Evolutionary conservation across 2,797 vertebrate species (phyloP).

Genomic region (Sarcophilus harrisii): DNA sequence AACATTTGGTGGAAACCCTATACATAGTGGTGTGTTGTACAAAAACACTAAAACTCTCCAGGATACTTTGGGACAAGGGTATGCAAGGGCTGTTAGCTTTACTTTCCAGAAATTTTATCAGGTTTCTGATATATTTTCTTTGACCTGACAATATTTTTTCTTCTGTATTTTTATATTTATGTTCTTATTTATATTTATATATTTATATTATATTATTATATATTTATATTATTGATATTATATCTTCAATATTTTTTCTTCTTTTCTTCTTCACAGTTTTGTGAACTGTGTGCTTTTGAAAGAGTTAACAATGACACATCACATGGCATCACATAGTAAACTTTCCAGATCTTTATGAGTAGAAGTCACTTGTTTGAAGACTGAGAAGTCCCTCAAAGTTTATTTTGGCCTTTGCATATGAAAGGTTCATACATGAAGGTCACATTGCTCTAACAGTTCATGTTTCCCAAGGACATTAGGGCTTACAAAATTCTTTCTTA

Average conservation of each 20-base stretch:
- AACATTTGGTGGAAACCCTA: background rate
- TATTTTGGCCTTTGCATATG: background rate
- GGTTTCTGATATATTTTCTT: background rate
- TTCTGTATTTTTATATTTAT: background rate
- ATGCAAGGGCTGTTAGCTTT: background rate
- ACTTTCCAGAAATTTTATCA: background rate
- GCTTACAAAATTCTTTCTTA: background rate
- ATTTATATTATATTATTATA: too few species aligned
- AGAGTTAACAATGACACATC: background rate
- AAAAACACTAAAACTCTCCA: background rate
- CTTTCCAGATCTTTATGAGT: background rate
- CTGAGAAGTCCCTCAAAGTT: background rate
- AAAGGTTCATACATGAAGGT: background rate
- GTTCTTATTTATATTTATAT: too few species aligned
- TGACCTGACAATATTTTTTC: background rate
- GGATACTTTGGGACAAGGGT: background rate
- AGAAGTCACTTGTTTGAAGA: background rate
- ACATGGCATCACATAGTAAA: background rate
- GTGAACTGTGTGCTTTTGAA: background rate
- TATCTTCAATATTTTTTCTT: too few species aligned
- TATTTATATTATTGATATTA: too few species aligned
- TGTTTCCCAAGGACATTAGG: background rate
- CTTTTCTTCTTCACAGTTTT: background rate
- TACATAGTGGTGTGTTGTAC: background rate
- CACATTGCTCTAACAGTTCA: background rate